Conservation (phyloP, 92 coral and sea anemone genomes). For the Palythoa caribaeorum region DNA sequence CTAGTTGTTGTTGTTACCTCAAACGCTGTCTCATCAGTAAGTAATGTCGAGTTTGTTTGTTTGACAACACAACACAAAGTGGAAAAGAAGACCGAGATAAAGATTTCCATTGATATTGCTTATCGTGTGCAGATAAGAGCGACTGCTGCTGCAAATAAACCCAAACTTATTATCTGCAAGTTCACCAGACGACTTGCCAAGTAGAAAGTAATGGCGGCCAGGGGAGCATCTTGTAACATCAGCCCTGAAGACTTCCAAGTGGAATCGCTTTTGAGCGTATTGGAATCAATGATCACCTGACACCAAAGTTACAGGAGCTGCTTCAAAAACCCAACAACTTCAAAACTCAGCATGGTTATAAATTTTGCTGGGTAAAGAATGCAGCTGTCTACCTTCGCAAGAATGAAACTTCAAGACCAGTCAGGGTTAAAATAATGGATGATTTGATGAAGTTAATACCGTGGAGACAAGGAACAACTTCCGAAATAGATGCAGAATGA, state of each 20-base stretch:
- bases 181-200: too few species aligned
- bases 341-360: slow-evolving; percentile 26
- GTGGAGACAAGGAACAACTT: not conserved
- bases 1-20: too few species aligned
- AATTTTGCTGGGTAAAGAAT: slow-evolving; percentile 57
- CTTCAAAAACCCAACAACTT: slow-evolving; percentile 39
- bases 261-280: slow-evolving; percentile 40
- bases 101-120: too few species aligned
- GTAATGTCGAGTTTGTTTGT: too few species aligned
- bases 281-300: slow-evolving; percentile 42
- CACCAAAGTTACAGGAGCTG: slow-evolving; percentile 46
- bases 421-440: slow-evolving; percentile 16
- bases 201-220: too few species aligned
- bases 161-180: too few species aligned
- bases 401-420: slow-evolving; percentile 20
- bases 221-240: not conserved
- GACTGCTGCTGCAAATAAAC: too few species aligned
- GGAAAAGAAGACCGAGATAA: too few species aligned
- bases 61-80: too few species aligned
- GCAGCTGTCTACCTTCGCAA: slow-evolving; percentile 15
- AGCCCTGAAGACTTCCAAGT: slow-evolving; percentile 18
- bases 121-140: too few species aligned
- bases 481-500: not conserved
- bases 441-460: slow-evolving; percentile 3
- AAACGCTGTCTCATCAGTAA: too few species aligned